These are phyloP conservation scores for Periophthalmodon schlosseri DNA, from an alignment of 2,113 vertebrate genomes.

Conservation along the genomic window DNA sequence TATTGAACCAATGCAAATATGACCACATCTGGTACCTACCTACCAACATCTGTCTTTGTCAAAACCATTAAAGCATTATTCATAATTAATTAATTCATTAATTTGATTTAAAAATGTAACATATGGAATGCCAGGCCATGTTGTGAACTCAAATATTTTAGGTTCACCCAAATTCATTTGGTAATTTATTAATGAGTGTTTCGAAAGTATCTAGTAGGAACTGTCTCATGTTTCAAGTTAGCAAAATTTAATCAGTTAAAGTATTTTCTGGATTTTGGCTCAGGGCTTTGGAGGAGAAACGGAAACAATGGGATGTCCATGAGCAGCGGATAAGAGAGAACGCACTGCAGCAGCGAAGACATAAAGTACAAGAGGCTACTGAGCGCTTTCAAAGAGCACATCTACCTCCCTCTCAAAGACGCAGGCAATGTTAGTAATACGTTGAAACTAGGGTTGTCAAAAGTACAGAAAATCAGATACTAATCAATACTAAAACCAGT, in stretches of 20 bases:
- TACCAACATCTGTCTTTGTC: background rate
- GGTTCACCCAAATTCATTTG: background rate
- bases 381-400: constrained; percentile 86
- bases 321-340: constrained; percentile 82
- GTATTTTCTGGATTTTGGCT: background rate
- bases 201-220: constrained; percentile 42
- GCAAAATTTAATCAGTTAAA: constrained; percentile 26
- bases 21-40: background rate
- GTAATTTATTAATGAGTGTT: constrained; percentile 64
- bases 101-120: too few species aligned
- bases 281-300: constrained; percentile 87
- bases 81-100: background rate
- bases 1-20: background rate
- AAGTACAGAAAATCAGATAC: too few species aligned
- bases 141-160: background rate
- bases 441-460: background rate
- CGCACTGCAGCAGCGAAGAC: constrained; percentile 85
- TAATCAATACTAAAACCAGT: too few species aligned
- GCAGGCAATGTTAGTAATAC: constrained; percentile 72
- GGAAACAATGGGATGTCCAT: constrained; percentile 80
- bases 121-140: background rate
- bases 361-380: constrained; percentile 86
- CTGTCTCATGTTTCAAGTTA: constrained; percentile 49
- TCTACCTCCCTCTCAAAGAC: constrained; percentile 78
- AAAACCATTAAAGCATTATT: background rate